Evolutionary conservation across 2,888 invertebrate genomes (phyloP).

Genomic region (Drosophila demipolita): DNA sequence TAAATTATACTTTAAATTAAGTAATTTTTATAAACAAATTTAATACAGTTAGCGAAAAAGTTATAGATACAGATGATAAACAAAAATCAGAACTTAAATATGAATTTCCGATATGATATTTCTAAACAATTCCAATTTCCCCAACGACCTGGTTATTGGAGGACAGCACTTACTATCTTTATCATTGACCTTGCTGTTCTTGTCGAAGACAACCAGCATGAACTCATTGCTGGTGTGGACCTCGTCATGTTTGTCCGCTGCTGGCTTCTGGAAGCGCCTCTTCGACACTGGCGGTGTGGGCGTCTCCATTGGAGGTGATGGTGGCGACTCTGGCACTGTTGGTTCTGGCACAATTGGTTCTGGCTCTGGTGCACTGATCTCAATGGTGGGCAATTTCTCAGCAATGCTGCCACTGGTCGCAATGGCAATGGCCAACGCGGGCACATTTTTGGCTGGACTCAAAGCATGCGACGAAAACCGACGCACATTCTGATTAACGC

Average conservation of each 20-base stretch:
- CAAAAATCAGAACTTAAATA: neutral
- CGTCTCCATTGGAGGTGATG: conserved; percentile 25
- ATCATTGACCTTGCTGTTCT: conserved; percentile 86
- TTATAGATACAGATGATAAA: neutral
- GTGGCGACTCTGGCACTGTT: conserved; percentile 22
- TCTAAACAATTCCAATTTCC: neutral
- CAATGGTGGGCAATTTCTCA: conserved; percentile 73
- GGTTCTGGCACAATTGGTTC: conserved; percentile 9
- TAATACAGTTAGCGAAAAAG: neutral
- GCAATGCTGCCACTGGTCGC: conserved; percentile 65
- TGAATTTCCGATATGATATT: conserved; percentile 14
- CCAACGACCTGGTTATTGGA: conserved; percentile 1
- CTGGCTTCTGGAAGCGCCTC: conserved; percentile 56
- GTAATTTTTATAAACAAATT: neutral
- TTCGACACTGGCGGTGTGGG: conserved; percentile 31
- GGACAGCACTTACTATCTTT: conserved; percentile 85
- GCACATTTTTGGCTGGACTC: conserved; percentile 78
- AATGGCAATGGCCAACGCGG: conserved; percentile 77
- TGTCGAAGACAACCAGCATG: conserved; percentile 90
- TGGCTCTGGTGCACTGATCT: conserved; percentile 80
- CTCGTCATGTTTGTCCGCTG: conserved; percentile 83
- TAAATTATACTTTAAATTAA: no score
- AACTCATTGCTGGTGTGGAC: conserved; percentile 91
- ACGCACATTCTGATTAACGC: conserved; percentile 78
- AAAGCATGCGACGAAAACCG: conserved; percentile 71